Evolutionary conservation across 2,797 vertebrate genomes (phyloP).

Genomic region (Pseudomugil tenellus): DNA sequence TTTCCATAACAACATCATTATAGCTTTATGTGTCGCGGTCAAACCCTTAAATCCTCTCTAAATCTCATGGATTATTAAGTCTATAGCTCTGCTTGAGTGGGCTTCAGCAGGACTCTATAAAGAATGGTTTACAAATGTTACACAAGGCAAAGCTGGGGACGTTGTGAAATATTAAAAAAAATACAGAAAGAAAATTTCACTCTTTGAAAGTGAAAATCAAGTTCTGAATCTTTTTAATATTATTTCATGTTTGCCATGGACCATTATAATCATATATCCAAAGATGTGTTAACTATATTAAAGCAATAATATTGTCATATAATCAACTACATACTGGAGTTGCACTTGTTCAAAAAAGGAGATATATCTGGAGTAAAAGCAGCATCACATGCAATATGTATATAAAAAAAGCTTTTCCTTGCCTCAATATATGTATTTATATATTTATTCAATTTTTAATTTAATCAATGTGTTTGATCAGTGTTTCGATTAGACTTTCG

Average conservation of each 20-base stretch:
- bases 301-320: neutral
- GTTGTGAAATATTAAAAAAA: conserved; percentile 8
- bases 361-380: neutral
- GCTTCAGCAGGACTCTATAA: conserved; percentile 30
- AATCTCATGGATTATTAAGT: conserved; percentile 20
- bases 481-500: too few relatives aligned
- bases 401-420: too few relatives aligned
- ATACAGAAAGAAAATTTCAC: conserved; percentile 10
- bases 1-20: conserved; percentile 29
- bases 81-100: neutral
- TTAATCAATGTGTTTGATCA: too few relatives aligned
- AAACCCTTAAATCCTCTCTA: conserved; percentile 37
- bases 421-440: too few relatives aligned
- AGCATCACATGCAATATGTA: neutral
- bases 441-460: too few relatives aligned
- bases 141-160: conserved; percentile 10
- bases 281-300: neutral
- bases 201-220: conserved; percentile 18
- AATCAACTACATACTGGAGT: neutral
- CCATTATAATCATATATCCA: neutral
- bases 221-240: neutral
- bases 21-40: conserved; percentile 13
- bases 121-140: conserved; percentile 44
- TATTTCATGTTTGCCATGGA: neutral
- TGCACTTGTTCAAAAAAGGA: neutral